These are phyloP conservation scores for Aporophyla nigra DNA, from an alignment of 2,888 invertebrate species.

Conservation along the genomic window DNA sequence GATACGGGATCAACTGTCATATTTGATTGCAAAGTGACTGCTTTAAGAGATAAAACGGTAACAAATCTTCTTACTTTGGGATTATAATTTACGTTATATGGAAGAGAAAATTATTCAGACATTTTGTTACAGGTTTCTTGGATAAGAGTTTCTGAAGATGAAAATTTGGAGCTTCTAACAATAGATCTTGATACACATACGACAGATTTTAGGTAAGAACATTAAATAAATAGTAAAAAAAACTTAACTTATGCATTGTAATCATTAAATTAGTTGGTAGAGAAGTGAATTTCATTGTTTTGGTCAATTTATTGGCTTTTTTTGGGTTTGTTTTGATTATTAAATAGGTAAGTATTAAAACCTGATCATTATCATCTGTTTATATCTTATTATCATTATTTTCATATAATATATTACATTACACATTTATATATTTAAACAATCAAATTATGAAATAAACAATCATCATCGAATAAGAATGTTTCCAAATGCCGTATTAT, in stretches of 20 bases:
- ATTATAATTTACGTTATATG: background rate
- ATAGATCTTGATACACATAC: constrained; percentile 93
- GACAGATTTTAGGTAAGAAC: constrained; percentile 90
- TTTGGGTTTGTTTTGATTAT: too few relatives aligned
- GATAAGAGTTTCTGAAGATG: constrained; percentile 92
- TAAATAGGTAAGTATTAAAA: background rate
- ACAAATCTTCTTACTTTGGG: constrained; percentile 7
- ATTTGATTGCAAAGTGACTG: constrained; percentile 89
- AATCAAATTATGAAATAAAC: too few relatives aligned
- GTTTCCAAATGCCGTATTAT: too few relatives aligned
- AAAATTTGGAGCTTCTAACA: constrained; percentile 92
- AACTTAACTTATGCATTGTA: background rate
- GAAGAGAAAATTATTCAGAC: constrained; percentile 3
- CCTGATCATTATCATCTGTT: too few relatives aligned
- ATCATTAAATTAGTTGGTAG: background rate
- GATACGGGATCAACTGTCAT: constrained; percentile 89
- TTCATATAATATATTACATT: too few relatives aligned
- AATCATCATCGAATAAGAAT: too few relatives aligned
- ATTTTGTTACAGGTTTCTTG: constrained; percentile 92
- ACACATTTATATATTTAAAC: too few relatives aligned
- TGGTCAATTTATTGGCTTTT: background rate
- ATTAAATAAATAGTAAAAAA: background rate
- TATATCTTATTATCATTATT: too few relatives aligned
- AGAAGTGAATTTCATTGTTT: background rate
- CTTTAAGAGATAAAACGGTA: constrained; percentile 89